phyloP scores from a whole-genome alignment of 2,888 invertebrate genomes.

The Sipha maydis region DNA sequence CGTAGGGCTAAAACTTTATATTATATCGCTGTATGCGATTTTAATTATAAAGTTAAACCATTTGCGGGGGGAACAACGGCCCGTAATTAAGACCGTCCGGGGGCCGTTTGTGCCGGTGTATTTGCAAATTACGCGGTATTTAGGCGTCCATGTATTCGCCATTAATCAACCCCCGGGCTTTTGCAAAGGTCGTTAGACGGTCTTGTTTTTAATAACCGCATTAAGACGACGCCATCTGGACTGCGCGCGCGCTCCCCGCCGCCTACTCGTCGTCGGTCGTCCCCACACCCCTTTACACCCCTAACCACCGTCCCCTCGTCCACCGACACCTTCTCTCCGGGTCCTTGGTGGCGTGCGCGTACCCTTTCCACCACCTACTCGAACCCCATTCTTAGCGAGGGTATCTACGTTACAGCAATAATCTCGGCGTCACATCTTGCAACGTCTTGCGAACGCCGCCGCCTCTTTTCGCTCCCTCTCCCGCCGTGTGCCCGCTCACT shows the following conservation, averaged over 20 bases:
- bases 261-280: neutral
- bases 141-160: slow-evolving; percentile 67
- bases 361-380: neutral
- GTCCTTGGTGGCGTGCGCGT: neutral
- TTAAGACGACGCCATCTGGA: slow-evolving; percentile 62
- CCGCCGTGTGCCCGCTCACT: slow-evolving; percentile 3
- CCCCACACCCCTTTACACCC: neutral
- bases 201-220: slow-evolving; percentile 62
- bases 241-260: slow-evolving; percentile 35
- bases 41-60: slow-evolving; percentile 62
- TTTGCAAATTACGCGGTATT: slow-evolving; percentile 66
- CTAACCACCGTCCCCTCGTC: neutral
- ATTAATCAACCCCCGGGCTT: slow-evolving; percentile 66
- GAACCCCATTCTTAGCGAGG: too few species aligned
- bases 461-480: neutral
- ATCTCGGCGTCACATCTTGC: slow-evolving; percentile 61
- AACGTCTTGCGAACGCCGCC: slow-evolving; percentile 51
- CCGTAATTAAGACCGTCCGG: slow-evolving; percentile 62
- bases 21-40: slow-evolving; percentile 59
- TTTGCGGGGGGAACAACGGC: slow-evolving; percentile 58
- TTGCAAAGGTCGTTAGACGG: slow-evolving; percentile 62
- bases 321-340: neutral
- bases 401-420: slow-evolving; percentile 52
- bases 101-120: slow-evolving; percentile 63
- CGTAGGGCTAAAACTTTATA: slow-evolving; percentile 54